Conservation (phyloP, 2,888 invertebrate species). For the Drosophila cognata region DNA sequence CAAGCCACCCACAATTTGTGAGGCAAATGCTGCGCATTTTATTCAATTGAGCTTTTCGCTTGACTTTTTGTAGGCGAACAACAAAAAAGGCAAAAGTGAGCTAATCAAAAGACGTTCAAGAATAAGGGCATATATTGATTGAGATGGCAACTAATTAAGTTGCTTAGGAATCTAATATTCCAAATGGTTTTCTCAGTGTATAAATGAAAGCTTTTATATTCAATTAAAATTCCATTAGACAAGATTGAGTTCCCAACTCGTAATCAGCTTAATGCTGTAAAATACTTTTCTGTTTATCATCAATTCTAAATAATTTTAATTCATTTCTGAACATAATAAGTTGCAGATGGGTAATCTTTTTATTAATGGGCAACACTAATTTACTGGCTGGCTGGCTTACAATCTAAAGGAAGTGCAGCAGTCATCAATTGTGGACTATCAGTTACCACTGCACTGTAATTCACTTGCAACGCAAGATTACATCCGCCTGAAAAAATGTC, state of each 20-base stretch:
- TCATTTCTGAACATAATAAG: neutral
- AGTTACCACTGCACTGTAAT: conserved; percentile 9
- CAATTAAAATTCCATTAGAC: neutral
- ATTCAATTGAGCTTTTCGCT: conserved; percentile 70
- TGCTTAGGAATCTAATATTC: neutral
- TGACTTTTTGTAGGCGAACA: conserved; percentile 46
- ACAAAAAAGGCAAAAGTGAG: neutral
- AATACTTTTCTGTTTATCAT: neutral
- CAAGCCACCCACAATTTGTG: conserved; percentile 42
- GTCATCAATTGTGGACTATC: neutral
- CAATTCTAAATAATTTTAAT: neutral
- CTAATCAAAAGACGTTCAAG: neutral
- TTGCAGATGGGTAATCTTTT: neutral
- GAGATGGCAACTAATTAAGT: neutral
- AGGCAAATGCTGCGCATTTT: conserved; percentile 34
- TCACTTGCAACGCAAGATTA: conserved; percentile 14
- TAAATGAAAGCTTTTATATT: neutral
- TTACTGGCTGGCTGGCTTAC: neutral
- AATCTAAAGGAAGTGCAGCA: conserved; percentile 13
- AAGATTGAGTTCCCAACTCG: neutral
- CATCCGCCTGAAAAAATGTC: conserved; percentile 36
- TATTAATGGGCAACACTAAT: neutral
- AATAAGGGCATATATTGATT: neutral
- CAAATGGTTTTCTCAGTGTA: neutral
- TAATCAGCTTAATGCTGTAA: neutral